Percentiles rank a stretch among this genome's conserved stretches.
phyloP scores from a whole-genome alignment of 2,113 vertebrate species.

The Anser cygnoides region DNA sequence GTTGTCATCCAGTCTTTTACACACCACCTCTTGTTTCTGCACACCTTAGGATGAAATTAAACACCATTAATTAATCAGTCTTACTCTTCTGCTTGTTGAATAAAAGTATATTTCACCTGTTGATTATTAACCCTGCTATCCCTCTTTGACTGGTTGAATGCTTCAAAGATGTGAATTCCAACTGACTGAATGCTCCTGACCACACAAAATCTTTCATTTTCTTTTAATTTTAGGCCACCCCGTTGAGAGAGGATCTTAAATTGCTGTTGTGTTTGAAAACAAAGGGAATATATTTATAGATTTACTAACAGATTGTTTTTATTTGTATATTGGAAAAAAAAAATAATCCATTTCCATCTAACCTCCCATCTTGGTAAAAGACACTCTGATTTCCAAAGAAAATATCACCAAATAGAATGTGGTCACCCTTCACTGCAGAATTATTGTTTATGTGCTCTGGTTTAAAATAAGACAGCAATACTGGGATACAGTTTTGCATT shows the following conservation, averaged over 20 bases:
- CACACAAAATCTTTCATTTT: slow-evolving; percentile 13
- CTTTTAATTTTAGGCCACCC: slow-evolving; percentile 22
- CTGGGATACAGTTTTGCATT: slow-evolving; percentile 10
- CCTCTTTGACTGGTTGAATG: background rate
- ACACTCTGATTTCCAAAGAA: slow-evolving; percentile 18
- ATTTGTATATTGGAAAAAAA: slow-evolving; percentile 48
- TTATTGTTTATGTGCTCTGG: slow-evolving; percentile 9
- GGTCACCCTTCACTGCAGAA: slow-evolving; percentile 28
- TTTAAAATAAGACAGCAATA: slow-evolving; percentile 57
- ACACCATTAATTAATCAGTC: slow-evolving; percentile 26
- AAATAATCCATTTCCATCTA: slow-evolving; percentile 9
- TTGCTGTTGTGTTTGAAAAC: slow-evolving; percentile 35
- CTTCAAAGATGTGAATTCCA: background rate
- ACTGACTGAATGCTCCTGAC: slow-evolving; percentile 4
- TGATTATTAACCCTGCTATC: background rate
- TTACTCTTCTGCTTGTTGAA: background rate
- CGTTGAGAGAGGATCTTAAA: slow-evolving; percentile 32
- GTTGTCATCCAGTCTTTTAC: slow-evolving; percentile 94
- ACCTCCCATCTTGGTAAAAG: background rate
- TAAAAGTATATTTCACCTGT: slow-evolving; percentile 14
- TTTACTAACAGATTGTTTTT: slow-evolving; percentile 40
- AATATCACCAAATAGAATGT: slow-evolving; percentile 33
- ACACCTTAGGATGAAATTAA: slow-evolving; percentile 79
- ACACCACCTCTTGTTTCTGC: slow-evolving; percentile 95
- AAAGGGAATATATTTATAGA: slow-evolving; percentile 55